Base-by-base conservation (phyloP, 1,140 invertebrate genomes). In the Drosophila bocqueti region DNA sequence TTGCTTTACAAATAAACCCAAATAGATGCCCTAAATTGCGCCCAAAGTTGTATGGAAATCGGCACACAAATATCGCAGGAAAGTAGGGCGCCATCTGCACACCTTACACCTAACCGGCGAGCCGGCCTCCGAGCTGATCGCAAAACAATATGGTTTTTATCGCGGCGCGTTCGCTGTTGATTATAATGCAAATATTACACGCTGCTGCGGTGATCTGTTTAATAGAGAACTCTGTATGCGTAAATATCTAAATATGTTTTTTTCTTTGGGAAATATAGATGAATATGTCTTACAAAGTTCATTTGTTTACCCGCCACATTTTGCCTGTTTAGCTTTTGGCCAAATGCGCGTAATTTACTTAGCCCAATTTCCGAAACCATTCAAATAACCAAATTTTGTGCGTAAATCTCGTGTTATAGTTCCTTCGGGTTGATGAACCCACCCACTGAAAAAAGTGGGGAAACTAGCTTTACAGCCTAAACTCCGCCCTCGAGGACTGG, bases 151-250 rank as follows among this genome's bases (percentile, higher is more conserved):
- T 89, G 84, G 84, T 81, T 81, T 90, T 89, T 84, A 89, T 89
- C 84, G 81, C 34, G 50, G 15, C 52, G 11, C 11, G 40, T 50
- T 73, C 43, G 43, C 46, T 60, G 68, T 84, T 89, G 84, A 89
- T 89, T 89, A 90, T 89, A 90, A 87, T 79, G 67, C 80, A 89
- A 89, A 84, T 81, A 84, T 90, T 90, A 89, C 85, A 90, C 84
- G 81, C 84, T 75, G 81, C 57, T 72, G 81, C 57, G 69, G 58
- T 52, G 71, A 62, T 59, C 55, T 63, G 71, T 52, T 71, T 40
- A 68, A 73, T 63, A 38, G 52, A 54, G 62, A 57, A 40, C 59
- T 52, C 55, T 36, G 65, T 67, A 15, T 69, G 47, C 45, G 46
- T 60, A 61, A 24, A 76, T 64, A 73, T 54, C 38, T 66, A 26